Conservation (phyloP, 1,140 invertebrate genomes). For the Manduca sexta region DNA sequence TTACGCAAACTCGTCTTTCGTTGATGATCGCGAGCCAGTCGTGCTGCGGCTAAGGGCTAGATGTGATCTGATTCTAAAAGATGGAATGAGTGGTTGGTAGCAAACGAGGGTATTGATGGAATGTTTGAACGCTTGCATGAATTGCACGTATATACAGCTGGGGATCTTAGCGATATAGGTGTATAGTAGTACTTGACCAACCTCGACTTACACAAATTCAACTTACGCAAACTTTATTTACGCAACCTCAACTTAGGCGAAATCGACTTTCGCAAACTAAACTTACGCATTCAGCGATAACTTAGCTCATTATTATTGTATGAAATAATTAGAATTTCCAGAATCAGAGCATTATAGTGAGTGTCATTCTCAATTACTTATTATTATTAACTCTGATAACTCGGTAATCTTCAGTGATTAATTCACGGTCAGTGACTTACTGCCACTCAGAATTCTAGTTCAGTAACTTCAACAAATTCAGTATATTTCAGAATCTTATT, state of each 20-base stretch:
- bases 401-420: too few relatives aligned
- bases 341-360: not conserved
- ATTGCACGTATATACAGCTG: conserved; percentile 84
- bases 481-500: too few relatives aligned
- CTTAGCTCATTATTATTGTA: not conserved
- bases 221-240: not conserved
- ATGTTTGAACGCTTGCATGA: conserved; percentile 79
- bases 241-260: not conserved
- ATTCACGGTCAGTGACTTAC: too few relatives aligned
- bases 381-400: too few relatives aligned
- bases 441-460: too few relatives aligned
- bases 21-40: conserved; percentile 76
- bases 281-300: not conserved
- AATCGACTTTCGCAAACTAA: not conserved
- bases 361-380: too few relatives aligned
- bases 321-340: not conserved
- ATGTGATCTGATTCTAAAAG: conserved; percentile 78
- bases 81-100: conserved; percentile 73
- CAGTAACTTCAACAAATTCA: too few relatives aligned
- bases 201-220: not conserved
- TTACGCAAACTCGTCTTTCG: not conserved
- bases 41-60: conserved; percentile 63
- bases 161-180: conserved; percentile 80
- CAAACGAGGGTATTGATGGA: conserved; percentile 89
- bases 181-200: not conserved